These are phyloP conservation scores for Microcaecilia unicolor DNA, from an alignment of 2,797 vertebrate species.

Conservation along the genomic window DNA sequence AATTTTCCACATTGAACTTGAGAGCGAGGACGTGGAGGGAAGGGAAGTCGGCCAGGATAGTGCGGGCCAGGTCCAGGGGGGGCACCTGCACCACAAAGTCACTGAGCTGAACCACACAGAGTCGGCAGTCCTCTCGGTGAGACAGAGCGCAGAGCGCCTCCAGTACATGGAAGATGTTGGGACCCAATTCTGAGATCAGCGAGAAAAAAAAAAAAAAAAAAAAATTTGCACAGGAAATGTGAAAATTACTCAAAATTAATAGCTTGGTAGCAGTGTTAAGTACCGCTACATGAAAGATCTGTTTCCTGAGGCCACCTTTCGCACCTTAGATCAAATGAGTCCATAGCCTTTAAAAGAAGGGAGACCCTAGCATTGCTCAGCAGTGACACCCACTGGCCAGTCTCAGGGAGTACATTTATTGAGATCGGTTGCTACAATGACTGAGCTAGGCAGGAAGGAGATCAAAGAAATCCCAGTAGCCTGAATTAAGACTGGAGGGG, in stretches of 20 bases:
- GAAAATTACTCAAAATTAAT: too few relatives aligned
- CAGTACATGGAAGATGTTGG: conserved; percentile 51
- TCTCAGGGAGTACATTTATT: too few relatives aligned
- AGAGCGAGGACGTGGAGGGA: conserved; percentile 43
- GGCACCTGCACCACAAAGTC: conserved; percentile 56
- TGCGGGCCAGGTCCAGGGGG: conserved; percentile 47
- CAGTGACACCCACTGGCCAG: too few relatives aligned
- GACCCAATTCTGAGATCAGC: conserved; percentile 53
- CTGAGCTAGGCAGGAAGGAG: too few relatives aligned
- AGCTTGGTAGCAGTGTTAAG: background rate
- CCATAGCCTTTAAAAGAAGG: background rate
- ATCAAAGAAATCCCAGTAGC: too few relatives aligned
- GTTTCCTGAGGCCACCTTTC: background rate
- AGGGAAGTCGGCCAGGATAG: conserved; percentile 46
- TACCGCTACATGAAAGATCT: background rate
- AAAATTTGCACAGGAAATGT: too few relatives aligned
- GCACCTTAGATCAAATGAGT: background rate
- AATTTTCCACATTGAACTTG: conserved; percentile 58
- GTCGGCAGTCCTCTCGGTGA: conserved; percentile 27
- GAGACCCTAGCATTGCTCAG: too few relatives aligned
- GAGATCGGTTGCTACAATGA: too few relatives aligned
- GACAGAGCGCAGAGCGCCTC: conserved; percentile 53
- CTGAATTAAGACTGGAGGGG: too few relatives aligned
- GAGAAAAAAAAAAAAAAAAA: conserved; percentile 9
- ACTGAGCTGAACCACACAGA: conserved; percentile 47